Percentiles rank a stretch among this genome's conserved stretches.
Evolutionary conservation across 2,888 invertebrate species (phyloP).

Genomic region (Ectemnius continuus): DNA sequence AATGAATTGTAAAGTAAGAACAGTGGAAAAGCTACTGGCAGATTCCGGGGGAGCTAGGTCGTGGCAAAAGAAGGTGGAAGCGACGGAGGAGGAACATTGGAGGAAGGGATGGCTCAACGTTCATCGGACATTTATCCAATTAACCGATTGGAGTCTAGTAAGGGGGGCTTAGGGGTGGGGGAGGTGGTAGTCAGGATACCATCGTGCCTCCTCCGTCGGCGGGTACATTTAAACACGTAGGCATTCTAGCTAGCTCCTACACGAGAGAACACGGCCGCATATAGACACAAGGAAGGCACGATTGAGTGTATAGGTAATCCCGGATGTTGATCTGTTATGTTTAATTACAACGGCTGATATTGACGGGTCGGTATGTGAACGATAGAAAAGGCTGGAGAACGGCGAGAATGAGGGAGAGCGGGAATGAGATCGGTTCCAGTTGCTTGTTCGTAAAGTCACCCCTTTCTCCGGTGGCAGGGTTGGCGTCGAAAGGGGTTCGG

Average conservation of each 20-base stretch:
- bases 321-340: slow-evolving; percentile 77
- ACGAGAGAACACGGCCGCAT: slow-evolving; percentile 26
- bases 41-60: neutral
- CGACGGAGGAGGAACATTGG: slow-evolving; percentile 56
- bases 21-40: neutral
- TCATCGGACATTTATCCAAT: slow-evolving; percentile 78
- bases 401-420: slow-evolving; percentile 29
- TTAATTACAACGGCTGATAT: slow-evolving; percentile 76
- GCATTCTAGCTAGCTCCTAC: slow-evolving; percentile 35
- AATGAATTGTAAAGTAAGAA: neutral
- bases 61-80: slow-evolving; percentile 47
- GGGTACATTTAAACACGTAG: slow-evolving; percentile 41
- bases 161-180: slow-evolving; percentile 49
- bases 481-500: slow-evolving; percentile 60
- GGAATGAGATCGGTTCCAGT: slow-evolving; percentile 52
- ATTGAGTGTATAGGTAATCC: slow-evolving; percentile 62
- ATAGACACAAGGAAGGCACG: slow-evolving; percentile 14
- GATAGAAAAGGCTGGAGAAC: slow-evolving; percentile 39
- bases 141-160: slow-evolving; percentile 73
- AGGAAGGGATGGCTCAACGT: slow-evolving; percentile 64
- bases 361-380: slow-evolving; percentile 75
- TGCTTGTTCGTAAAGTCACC: slow-evolving; percentile 74
- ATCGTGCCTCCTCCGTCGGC: slow-evolving; percentile 53
- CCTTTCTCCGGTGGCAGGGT: slow-evolving; percentile 68
- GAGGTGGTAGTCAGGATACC: slow-evolving; percentile 61